Conservation (phyloP, 2,888 invertebrate species). For the Balanococcus diminutus region DNA sequence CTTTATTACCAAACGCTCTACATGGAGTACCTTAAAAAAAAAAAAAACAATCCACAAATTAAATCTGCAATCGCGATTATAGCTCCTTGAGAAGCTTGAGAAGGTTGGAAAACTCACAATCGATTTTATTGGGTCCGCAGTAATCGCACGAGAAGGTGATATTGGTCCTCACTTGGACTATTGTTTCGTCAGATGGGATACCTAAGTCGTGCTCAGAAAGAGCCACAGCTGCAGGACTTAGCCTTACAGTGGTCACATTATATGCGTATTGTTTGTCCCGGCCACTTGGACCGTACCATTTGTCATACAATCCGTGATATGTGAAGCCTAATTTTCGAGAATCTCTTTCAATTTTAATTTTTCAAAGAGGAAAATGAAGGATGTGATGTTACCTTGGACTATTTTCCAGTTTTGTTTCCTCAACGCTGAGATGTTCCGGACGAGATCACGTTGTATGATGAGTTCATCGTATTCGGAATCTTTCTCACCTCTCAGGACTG, state of each 20-base stretch:
- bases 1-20: neutral
- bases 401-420: conserved; percentile 42
- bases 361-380: no score
- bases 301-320: conserved; percentile 60
- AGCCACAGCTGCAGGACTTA: conserved; percentile 67
- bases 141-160: neutral
- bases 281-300: neutral
- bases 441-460: conserved; percentile 1
- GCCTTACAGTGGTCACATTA: neutral
- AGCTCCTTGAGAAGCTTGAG: no score
- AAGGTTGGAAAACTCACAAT: neutral
- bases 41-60: no score
- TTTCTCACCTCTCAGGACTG: conserved; percentile 4
- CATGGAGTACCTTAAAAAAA: neutral
- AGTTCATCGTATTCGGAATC: conserved; percentile 20
- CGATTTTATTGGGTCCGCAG: neutral
- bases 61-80: no score
- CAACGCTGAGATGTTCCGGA: neutral
- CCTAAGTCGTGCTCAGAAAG: conserved; percentile 60
- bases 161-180: conserved; percentile 22
- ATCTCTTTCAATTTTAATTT: no score
- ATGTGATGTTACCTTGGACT: conserved; percentile 33
- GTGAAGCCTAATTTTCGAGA: neutral
- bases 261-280: neutral
- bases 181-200: neutral